Evolutionary conservation across 2,888 invertebrate genomes (phyloP).

Genomic region (Thumatha senex): DNA sequence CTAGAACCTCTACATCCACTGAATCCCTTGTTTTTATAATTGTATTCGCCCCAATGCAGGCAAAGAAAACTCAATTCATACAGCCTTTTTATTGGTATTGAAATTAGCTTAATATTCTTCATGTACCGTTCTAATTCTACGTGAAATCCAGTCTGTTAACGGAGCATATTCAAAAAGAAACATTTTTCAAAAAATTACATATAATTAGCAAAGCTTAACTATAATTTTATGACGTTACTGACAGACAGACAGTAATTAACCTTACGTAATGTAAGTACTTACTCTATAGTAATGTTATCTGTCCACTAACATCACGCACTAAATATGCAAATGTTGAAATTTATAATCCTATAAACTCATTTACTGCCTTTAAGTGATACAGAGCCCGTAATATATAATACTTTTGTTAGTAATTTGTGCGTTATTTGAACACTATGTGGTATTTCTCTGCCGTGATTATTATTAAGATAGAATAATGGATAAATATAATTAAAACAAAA

Average conservation of each 20-base stretch:
- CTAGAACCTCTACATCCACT: no score
- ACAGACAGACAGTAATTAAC: neutral
- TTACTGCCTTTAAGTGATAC: neutral
- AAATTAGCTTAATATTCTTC: no score
- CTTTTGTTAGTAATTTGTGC: constrained; percentile 1
- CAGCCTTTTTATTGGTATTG: no score
- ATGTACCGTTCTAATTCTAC: no score
- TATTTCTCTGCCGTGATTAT: neutral
- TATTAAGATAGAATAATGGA: neutral
- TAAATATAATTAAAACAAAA: no score
- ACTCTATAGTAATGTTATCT: neutral
- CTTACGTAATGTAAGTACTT: constrained; percentile 1
- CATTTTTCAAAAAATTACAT: no score
- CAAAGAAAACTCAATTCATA: no score
- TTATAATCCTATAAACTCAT: neutral
- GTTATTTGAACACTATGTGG: neutral
- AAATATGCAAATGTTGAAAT: constrained; percentile 2
- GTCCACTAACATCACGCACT: neutral
- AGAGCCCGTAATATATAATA: neutral
- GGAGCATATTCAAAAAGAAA: no score
- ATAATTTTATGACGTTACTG: neutral
- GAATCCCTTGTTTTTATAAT: no score
- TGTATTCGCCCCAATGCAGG: no score
- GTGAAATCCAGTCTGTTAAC: no score
- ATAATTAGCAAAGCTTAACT: neutral